phyloP scores from a whole-genome alignment of 2,113 vertebrate genomes.

The Osmerus mordax region DNA sequence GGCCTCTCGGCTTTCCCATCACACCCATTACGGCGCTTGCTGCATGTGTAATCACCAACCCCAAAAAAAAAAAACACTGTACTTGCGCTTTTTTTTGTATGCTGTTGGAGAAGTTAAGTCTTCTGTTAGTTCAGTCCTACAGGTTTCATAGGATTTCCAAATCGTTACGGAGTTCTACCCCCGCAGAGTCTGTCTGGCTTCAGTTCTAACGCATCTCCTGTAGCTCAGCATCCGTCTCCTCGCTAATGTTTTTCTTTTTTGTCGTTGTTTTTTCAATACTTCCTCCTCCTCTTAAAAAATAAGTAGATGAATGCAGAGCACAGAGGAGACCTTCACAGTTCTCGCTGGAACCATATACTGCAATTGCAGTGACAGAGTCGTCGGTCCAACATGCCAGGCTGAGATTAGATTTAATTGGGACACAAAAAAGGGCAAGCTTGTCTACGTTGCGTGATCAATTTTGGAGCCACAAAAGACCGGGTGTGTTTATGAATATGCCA shows the following conservation, averaged over 20 bases:
- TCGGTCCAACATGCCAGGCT: conserved; percentile 45
- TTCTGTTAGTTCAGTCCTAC: too few species aligned
- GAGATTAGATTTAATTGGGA: conserved; percentile 46
- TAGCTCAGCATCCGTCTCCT: too few species aligned
- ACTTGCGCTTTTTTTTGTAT: too few species aligned
- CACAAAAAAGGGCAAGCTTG: conserved; percentile 31
- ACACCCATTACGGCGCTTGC: conserved; percentile 26
- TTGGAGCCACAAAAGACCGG: conserved; percentile 27
- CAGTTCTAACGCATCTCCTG: too few species aligned
- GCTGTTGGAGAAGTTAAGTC: too few species aligned
- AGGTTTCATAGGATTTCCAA: too few species aligned
- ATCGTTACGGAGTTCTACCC: too few species aligned
- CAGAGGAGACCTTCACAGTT: conserved; percentile 30
- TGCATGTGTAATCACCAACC: conserved; percentile 33
- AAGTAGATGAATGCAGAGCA: conserved; percentile 10
- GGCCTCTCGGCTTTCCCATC: conserved; percentile 20
- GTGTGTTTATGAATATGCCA: conserved; percentile 51
- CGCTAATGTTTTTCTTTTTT: too few species aligned
- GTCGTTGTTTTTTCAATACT: background rate
- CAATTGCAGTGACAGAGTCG: conserved; percentile 54
- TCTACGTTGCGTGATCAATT: conserved; percentile 49
- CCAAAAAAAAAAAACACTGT: too few species aligned
- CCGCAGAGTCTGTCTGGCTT: too few species aligned
- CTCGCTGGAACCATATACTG: conserved; percentile 31
- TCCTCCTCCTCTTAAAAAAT: conserved; percentile 21